Evolutionary conservation across 2,888 invertebrate genomes (phyloP).

Genomic region (Amphimallon solstitiale): DNA sequence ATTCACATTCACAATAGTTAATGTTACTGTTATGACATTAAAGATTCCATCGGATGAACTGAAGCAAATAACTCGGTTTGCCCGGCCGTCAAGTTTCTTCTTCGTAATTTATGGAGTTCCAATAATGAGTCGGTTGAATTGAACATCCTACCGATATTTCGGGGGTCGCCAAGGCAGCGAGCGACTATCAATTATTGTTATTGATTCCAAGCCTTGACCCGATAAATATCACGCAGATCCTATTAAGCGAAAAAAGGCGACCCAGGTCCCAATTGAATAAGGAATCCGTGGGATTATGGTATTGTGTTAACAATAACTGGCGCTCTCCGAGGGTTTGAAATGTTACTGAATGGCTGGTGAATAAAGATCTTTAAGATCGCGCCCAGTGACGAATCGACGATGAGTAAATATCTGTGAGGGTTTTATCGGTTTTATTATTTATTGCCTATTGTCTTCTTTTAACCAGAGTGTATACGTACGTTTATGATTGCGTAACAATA

Average conservation of each 20-base stretch:
- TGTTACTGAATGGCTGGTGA: neutral
- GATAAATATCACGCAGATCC: constrained; percentile 15
- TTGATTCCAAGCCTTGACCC: constrained; percentile 19
- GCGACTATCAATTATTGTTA: constrained; percentile 20
- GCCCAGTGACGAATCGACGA: neutral
- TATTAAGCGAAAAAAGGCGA: constrained; percentile 23
- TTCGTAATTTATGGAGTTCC: no score
- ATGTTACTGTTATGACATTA: no score
- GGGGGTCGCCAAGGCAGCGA: neutral
- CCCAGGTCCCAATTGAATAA: constrained; percentile 4
- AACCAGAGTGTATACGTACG: no score
- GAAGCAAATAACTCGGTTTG: no score
- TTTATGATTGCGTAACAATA: no score
- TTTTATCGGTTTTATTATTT: constrained; percentile 3
- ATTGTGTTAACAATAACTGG: constrained; percentile 16
- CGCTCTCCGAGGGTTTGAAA: neutral
- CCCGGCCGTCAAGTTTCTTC: no score
- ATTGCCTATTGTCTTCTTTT: no score
- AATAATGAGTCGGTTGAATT: neutral
- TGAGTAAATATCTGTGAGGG: neutral
- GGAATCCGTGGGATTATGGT: constrained; percentile 18
- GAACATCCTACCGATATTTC: neutral
- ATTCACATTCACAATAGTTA: no score
- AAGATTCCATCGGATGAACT: no score
- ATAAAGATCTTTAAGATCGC: neutral